Evolutionary conservation across 2,113 vertebrate genomes (phyloP).

Genomic region (Oostethus manadensis): DNA sequence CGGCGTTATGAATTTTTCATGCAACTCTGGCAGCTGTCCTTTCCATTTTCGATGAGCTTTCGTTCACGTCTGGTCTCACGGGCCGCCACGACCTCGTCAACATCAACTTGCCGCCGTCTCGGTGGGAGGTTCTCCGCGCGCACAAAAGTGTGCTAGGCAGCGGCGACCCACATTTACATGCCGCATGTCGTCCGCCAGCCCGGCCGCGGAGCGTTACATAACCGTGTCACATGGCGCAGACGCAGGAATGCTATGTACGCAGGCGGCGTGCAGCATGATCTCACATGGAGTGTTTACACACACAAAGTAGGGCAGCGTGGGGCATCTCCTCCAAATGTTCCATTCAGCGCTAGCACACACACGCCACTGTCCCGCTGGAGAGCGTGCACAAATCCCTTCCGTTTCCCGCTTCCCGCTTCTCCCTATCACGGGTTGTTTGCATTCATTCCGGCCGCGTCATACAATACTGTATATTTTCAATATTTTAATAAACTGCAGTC

Average conservation of each 20-base stretch:
- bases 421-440: too few species aligned
- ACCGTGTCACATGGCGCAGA: conserved; percentile 50
- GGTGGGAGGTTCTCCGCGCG: not conserved
- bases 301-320: conserved; percentile 39
- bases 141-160: not conserved
- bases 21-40: too few species aligned
- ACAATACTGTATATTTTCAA: too few species aligned
- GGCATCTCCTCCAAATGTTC: not conserved
- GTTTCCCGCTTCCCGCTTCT: too few species aligned
- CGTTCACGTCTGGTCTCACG: not conserved
- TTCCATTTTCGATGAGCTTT: not conserved
- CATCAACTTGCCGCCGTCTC: not conserved
- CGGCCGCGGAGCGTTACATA: conserved; percentile 37
- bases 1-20: too few species aligned
- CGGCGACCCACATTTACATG: conserved; percentile 2
- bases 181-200: conserved; percentile 38
- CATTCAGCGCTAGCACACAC: too few species aligned
- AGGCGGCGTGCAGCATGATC: conserved; percentile 30
- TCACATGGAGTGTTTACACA: conserved; percentile 40
- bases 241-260: conserved; percentile 39
- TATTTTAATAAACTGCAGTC: too few species aligned
- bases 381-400: too few species aligned
- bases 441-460: too few species aligned
- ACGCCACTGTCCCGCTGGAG: too few species aligned
- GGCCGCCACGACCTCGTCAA: not conserved